Evolutionary conservation across 2,888 invertebrate genomes (phyloP), one percentile per base, ranked within the genome.

Genomic region (Ormyrus rosae): DNA sequence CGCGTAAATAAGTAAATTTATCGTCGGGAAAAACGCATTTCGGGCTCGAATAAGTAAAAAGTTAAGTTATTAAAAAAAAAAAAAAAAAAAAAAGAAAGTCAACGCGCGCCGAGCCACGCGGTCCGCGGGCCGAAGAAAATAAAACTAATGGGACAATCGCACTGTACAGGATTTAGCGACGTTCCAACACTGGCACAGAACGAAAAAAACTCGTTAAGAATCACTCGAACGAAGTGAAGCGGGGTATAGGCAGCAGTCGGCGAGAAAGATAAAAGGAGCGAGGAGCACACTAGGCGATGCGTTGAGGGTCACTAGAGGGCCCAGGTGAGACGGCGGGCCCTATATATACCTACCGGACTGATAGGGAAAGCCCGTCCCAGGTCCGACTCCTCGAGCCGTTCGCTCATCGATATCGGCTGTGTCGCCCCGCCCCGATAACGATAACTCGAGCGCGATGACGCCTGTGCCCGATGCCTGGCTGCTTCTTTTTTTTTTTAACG

Each of bases 351-450:
- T 86, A 86, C 84, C 64, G 67, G 58, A 74, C 88, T 89, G 90
- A 89, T 90, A 90, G 88, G 86, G 85, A 87, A 86, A 87, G 86
- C 87, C 86, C 86, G 86, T 88, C 85, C 86, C 85, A 86, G 86
- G 87, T 87, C 86, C 63, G 72, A 65, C 19, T 50, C 46, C 53
- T 61, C 85, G 86, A 34, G 55, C 56, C 60, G 34, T 34, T 34
- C 34, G 34, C 34, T 87, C 88, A 87, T 88, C 89, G 90, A 89
- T 90, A 90, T 87, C 89, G 85, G 84, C 64, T 46, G 55, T 50
- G 13, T 48, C 8, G 7, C 89, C 89, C 89, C 89, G 87, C 90
- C 90, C 89, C 88, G 86, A 87, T 87, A 88, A 86, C 87, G 89
- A 87, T 87, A 87, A 86, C 84, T 80, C 86, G 85, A 34, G 34